phyloP scores from a whole-genome alignment of 2,113 vertebrate species.

The Oreamnos americanus region DNA sequence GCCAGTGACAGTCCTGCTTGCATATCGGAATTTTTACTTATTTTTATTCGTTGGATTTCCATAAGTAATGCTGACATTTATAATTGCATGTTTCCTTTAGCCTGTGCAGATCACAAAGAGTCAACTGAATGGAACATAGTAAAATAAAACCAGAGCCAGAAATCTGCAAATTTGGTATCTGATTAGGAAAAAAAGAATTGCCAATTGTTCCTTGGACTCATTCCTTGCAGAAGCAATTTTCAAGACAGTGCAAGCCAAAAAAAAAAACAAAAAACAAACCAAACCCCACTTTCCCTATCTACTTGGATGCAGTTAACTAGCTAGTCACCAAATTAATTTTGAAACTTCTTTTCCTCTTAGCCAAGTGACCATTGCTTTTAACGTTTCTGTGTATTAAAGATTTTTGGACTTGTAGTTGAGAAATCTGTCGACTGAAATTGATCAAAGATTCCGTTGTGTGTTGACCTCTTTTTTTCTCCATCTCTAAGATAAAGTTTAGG shows the following conservation, averaged over 20 bases:
- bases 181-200: constrained; percentile 10
- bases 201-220: not conserved
- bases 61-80: not conserved
- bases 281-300: not conserved
- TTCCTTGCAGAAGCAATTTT: constrained; percentile 26
- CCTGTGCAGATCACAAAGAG: not conserved
- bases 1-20: not conserved
- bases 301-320: not conserved
- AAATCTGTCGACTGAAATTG: not conserved
- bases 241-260: not conserved
- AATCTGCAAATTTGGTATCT: constrained; percentile 27
- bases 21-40: not conserved
- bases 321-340: not conserved
- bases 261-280: not conserved
- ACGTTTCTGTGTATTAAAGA: not conserved
- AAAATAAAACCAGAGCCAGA: not conserved
- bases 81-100: not conserved
- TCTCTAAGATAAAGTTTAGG: not conserved
- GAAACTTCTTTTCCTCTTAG: not conserved
- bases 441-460: not conserved
- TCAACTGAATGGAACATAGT: not conserved
- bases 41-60: not conserved
- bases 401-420: not conserved
- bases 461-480: not conserved
- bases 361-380: not conserved